phyloP scores from a whole-genome alignment of 1,140 invertebrate species.

The Bombus pyrosoma region DNA sequence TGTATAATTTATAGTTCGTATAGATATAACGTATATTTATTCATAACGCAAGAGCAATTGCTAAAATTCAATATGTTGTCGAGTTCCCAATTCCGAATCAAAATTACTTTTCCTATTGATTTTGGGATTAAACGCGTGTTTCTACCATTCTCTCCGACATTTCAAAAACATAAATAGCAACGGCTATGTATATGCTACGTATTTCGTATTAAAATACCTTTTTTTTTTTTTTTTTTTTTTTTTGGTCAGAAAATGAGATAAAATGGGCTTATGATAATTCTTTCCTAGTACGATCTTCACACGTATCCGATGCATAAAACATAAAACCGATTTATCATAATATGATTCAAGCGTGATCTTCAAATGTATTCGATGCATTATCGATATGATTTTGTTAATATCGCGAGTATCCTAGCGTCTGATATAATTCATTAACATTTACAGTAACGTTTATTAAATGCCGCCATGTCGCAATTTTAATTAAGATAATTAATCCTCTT shows the following conservation, averaged over 20 bases:
- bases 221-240: no score
- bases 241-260: no score
- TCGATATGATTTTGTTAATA: conserved; percentile 1
- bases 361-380: background rate
- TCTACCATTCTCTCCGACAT: no score
- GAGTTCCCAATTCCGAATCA: no score
- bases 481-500: conserved; percentile 49
- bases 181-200: no score
- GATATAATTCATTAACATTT: conserved; percentile 19
- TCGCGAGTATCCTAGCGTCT: background rate
- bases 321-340: background rate
- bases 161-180: no score
- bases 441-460: conserved; percentile 11
- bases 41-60: background rate
- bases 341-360: background rate
- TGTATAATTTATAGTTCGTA: background rate
- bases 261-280: no score
- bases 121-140: no score
- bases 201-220: no score
- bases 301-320: background rate
- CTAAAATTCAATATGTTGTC: no score
- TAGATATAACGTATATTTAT: background rate
- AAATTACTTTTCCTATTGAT: no score
- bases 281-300: no score
- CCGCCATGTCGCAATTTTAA: conserved; percentile 33